These are phyloP conservation scores for Deroptyus accipitrinus DNA, from an alignment of 2,113 vertebrate species.

Conservation along the genomic window DNA sequence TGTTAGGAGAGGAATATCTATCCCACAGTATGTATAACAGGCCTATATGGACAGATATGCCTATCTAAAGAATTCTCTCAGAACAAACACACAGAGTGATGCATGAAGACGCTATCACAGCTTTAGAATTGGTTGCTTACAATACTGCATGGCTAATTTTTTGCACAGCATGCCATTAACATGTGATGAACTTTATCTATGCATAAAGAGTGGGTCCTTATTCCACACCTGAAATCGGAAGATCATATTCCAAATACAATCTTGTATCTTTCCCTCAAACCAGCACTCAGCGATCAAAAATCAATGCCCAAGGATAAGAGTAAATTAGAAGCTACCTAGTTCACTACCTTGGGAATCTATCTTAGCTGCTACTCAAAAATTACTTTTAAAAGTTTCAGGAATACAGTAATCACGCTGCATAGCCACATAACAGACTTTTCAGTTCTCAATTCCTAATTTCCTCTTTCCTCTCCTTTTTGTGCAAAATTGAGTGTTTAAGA, in stretches of 20 bases:
- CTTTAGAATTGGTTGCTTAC: background rate
- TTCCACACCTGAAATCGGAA: background rate
- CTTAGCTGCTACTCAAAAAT: background rate
- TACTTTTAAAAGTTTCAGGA: background rate
- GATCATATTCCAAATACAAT: background rate
- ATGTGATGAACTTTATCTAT: background rate
- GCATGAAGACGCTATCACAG: background rate
- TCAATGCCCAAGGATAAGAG: background rate
- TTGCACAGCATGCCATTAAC: background rate
- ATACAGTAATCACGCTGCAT: background rate
- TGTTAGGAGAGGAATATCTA: background rate
- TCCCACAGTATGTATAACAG: background rate
- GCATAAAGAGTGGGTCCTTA: background rate
- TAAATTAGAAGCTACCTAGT: background rate
- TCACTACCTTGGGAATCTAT: background rate
- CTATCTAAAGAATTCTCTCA: background rate
- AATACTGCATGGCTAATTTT: background rate
- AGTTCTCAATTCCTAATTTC: background rate
- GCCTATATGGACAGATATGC: background rate
- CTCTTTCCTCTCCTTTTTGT: background rate
- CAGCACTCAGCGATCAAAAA: background rate
- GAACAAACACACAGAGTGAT: background rate
- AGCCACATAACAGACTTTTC: background rate
- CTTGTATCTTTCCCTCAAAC: background rate
- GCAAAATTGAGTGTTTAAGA: background rate